Conservation (phyloP, 2,888 invertebrate species). For the Oasisia sp. region DNA sequence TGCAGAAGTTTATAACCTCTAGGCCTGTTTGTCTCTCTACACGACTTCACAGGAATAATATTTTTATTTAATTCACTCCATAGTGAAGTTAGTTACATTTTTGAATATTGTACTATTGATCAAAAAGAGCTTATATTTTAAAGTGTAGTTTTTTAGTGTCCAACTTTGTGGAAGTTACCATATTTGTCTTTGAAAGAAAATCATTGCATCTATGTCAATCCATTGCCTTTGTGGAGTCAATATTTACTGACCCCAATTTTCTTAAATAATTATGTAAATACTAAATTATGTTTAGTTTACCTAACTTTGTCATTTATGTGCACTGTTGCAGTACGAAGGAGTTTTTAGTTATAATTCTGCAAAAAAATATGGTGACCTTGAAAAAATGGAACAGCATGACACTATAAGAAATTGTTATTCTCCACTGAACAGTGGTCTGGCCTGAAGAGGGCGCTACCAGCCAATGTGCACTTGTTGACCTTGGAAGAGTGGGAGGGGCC, state of each 20-base stretch:
- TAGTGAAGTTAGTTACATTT: too few species aligned
- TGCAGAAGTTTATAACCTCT: too few species aligned
- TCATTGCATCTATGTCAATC: not conserved
- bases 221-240: not conserved
- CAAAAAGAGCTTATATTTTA: too few species aligned
- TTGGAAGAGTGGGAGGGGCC: conserved; percentile 59
- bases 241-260: not conserved
- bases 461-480: conserved; percentile 63
- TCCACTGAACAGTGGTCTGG: conserved; percentile 51
- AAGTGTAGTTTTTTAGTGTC: not conserved
- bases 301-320: not conserved
- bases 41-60: too few species aligned
- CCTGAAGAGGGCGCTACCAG: conserved; percentile 43
- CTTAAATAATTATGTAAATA: not conserved
- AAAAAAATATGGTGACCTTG: too few species aligned
- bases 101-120: too few species aligned
- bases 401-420: not conserved
- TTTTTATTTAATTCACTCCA: too few species aligned
- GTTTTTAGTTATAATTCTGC: too few species aligned
- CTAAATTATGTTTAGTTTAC: not conserved
- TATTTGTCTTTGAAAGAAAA: not conserved
- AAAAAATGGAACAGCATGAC: too few species aligned
- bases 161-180: not conserved
- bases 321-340: not conserved
- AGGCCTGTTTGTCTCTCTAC: too few species aligned